Evolutionary conservation across 2,888 invertebrate genomes (phyloP), one percentile per base, ranked within the genome.

Genomic region (Microctonus brassicae): DNA sequence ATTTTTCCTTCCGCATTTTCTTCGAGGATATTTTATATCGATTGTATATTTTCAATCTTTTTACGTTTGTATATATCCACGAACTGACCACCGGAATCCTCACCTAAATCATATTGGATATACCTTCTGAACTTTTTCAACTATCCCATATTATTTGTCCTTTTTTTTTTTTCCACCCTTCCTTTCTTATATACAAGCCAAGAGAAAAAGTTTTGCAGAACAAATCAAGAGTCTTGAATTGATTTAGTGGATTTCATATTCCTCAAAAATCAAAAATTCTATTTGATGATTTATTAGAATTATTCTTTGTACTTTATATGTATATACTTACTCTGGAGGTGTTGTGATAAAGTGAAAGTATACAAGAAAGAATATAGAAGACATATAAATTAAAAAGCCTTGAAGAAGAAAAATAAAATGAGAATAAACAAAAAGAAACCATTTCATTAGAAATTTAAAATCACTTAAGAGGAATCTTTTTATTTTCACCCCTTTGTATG

Each of bases 41-140:
- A 64, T 70, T n/a, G n/a, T 34, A 17, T 26, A 39, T 63, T 63
- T 42, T 42, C 63, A 69, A 67, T 67, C 57, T 58, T 67, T 36
- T 42, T 63, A 55, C 20, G 26, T 64, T 29, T 63, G 33, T 42
- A 70, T n/a, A n/a, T n/a, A n/a, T 7, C 22, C n/a, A 57, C 47
- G 39, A 64, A 58, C 52, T 64, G 70, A 70, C 70, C 70, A 70
- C 64, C 36, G 52, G 58, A 58, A 70, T 70, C 57, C 34, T 60
- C 70, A 29, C 20, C 64, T 70, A 70, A 70, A 70, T 70, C 70
- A 70, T 64, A 64, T 64, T n/a, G n/a, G n/a, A n/a, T 42, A 58
- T 33, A 58, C 39, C 64, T 64, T 24, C 33, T 33, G 22, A 70
- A 70, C 42, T 64, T 70, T 62, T 52, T 4, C 61, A 67, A 67